These are phyloP conservation scores for Drosophila hamatofila DNA, from an alignment of 2,888 invertebrate genomes.

Conservation along the genomic window DNA sequence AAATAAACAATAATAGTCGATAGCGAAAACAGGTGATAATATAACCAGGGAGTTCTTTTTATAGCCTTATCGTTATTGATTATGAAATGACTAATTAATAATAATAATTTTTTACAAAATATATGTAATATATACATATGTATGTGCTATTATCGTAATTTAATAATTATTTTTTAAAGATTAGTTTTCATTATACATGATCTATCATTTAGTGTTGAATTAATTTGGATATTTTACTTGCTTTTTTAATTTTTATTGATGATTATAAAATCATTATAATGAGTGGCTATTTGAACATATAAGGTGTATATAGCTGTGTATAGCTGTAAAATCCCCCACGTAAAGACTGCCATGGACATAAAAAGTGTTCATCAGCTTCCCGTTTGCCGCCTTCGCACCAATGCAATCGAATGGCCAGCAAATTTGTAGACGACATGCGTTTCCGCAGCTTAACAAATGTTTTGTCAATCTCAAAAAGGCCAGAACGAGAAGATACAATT, in stretches of 20 bases:
- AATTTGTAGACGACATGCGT: constrained; percentile 76
- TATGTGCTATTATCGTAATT: too few relatives aligned
- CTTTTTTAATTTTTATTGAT: background rate
- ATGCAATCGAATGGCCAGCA: constrained; percentile 38
- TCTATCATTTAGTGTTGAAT: background rate
- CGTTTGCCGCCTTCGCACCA: constrained; percentile 35
- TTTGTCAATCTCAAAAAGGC: constrained; percentile 76
- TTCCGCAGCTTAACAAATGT: constrained; percentile 79
- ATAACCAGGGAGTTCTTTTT: background rate
- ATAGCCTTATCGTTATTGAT: background rate
- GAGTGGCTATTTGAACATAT: background rate
- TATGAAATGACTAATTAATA: too few relatives aligned
- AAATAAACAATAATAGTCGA: background rate
- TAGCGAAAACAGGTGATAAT: background rate
- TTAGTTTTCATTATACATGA: background rate
- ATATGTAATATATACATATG: background rate
- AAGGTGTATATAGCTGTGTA: too few relatives aligned
- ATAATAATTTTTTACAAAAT: too few relatives aligned
- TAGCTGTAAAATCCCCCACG: background rate
- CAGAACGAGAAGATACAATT: constrained; percentile 48
- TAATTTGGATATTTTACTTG: background rate
- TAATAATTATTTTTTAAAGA: background rate
- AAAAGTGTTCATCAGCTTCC: constrained; percentile 23
- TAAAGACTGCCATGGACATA: background rate
- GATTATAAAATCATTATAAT: background rate